These are phyloP conservation scores for Pharmacophagus antenor DNA, from an alignment of 2,888 invertebrate genomes.

Conservation along the genomic window DNA sequence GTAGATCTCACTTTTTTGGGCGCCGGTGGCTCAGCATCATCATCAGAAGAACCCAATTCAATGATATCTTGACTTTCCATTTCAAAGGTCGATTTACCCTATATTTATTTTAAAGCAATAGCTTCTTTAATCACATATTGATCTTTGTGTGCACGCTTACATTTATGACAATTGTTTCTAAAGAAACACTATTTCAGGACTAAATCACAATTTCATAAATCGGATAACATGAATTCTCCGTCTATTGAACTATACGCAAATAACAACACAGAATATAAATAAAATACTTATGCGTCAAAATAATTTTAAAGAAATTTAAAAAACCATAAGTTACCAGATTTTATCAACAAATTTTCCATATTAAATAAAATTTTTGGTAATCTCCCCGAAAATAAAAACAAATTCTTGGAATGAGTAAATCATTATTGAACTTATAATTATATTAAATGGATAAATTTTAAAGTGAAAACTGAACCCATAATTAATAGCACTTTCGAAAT, in stretches of 20 bases:
- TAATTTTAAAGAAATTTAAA: too few relatives aligned
- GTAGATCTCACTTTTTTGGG: conserved; percentile 57
- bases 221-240: background rate
- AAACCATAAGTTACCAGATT: background rate
- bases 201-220: background rate
- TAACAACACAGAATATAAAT: background rate
- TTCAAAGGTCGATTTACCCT: background rate
- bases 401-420: too few relatives aligned
- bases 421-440: too few relatives aligned
- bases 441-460: too few relatives aligned
- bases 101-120: background rate
- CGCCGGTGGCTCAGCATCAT: conserved; percentile 58
- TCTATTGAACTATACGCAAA: background rate
- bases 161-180: background rate
- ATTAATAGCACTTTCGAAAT: background rate
- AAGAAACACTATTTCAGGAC: background rate
- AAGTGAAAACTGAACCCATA: too few relatives aligned
- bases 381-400: background rate
- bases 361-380: background rate
- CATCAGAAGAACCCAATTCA: conserved; percentile 73
- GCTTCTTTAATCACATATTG: conserved; percentile 21
- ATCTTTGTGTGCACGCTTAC: background rate
- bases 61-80: conserved; percentile 72
- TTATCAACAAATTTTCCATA: background rate
- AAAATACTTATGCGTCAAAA: too few relatives aligned